Base-by-base conservation (phyloP, 2,113 vertebrate genomes). In the Sylvia atricapilla region DNA sequence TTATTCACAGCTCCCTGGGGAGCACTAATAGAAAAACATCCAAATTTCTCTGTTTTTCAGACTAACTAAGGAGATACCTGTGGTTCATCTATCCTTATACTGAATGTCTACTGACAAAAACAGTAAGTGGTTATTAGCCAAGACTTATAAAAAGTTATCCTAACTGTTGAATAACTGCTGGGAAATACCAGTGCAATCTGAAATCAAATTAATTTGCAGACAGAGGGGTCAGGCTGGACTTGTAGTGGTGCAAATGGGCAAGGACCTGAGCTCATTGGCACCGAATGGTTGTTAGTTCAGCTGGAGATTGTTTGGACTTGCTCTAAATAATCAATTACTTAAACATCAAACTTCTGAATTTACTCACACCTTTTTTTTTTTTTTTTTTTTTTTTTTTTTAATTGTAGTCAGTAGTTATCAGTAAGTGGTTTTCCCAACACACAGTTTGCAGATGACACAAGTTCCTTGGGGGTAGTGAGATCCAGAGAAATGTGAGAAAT, bases 61-160 rank as follows among this genome's bases (percentile, higher is more conserved):
- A 50, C 37, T 41, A 78, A 33, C 35, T 52, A 55, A 69, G 81
- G 58, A 85, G 56, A n/a, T 33, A 7, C 55, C 55, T 52, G 75
- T 52, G 33, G 27, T 84, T 90, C 46, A 69, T 77, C 64, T 70
- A 3, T 55, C 41, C 9, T 77, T 79, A 58, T 19, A 64, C 33
- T 25, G 43, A 89, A 84, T 82, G 41, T 21, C 72, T 46, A 33
- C 70, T 83, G 62, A 62, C 53, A 89, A 62, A 79, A 91, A 44
- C 64, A 95, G 64, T 73, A 91, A 55, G 30, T 67, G 30, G 27
- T 67, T 95, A 86, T 93, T 93, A 94, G 33, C 53, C 43, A 86
- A 39, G 47, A 47, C 63, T 77, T 85, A 3, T 9, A 56, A n/a
- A 75, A 84, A 80, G 7, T 9, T 25, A 23, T 66, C 23, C 39